phyloP scores from a whole-genome alignment of 2,888 invertebrate species.

The Acrobasis suavella region DNA sequence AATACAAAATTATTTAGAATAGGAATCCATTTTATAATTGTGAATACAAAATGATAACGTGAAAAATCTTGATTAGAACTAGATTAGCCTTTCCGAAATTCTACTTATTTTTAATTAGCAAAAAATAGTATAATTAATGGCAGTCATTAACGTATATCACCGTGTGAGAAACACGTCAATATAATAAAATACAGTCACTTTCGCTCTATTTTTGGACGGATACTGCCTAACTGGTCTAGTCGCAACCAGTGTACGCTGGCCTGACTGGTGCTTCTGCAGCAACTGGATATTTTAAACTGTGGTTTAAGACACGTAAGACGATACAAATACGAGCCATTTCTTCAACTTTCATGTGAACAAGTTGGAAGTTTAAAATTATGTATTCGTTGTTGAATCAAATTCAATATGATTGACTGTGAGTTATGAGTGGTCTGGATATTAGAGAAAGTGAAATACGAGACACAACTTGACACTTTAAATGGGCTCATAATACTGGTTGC shows the following conservation, averaged over 20 bases:
- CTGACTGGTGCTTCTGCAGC: background rate
- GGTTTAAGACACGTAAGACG: background rate
- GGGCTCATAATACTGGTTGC: too few relatives aligned
- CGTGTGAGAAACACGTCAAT: background rate
- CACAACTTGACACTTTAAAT: too few relatives aligned
- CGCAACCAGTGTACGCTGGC: conserved; percentile 9
- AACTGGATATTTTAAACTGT: background rate
- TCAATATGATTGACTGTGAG: too few relatives aligned
- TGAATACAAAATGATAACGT: background rate
- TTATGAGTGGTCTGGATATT: too few relatives aligned
- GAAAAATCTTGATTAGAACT: background rate
- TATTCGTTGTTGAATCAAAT: background rate
- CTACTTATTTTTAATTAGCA: background rate
- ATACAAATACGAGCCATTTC: background rate
- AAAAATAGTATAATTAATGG: conserved; percentile 8
- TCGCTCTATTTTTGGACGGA: conserved; percentile 13
- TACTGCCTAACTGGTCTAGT: conserved; percentile 9
- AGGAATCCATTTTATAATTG: background rate
- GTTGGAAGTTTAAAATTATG: background rate
- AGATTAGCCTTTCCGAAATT: background rate
- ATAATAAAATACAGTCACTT: conserved; percentile 14
- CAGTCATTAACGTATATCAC: conserved; percentile 8
- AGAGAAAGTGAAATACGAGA: too few relatives aligned
- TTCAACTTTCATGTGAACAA: background rate
- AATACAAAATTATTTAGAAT: too few relatives aligned